Evolutionary conservation across 2,113 vertebrate species (phyloP).

Genomic region (Empidonax traillii): DNA sequence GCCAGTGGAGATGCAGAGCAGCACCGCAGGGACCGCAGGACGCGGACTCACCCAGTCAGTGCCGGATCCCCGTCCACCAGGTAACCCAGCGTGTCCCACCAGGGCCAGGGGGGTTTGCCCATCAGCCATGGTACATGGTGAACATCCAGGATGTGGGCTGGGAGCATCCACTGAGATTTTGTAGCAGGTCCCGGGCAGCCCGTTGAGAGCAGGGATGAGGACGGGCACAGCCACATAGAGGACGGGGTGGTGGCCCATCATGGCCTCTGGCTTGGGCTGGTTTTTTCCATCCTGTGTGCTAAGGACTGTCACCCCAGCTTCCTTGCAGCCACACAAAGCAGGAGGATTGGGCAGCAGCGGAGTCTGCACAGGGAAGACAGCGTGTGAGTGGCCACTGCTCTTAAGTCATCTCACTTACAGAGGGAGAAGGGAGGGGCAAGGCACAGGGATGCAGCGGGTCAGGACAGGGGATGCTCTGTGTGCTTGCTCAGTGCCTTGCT

Average conservation of each 20-base stretch:
- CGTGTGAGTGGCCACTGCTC: fast-evolving
- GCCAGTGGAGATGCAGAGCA: neutral
- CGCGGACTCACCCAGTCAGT: neutral
- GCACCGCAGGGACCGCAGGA: neutral
- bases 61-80: neutral
- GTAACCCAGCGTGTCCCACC: neutral
- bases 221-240: fast-evolving
- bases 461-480: neutral
- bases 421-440: neutral
- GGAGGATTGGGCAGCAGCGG: neutral
- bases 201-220: neutral
- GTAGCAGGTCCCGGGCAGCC: neutral
- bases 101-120: neutral
- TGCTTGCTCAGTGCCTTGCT: neutral
- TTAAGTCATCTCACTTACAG: neutral
- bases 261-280: neutral
- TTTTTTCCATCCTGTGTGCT: neutral
- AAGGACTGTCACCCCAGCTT: neutral
- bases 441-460: neutral
- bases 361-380: neutral
- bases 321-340: neutral
- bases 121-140: fast-evolving
- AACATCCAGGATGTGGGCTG: neutral
- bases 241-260: neutral
- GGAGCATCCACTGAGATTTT: neutral